These are phyloP conservation scores for Notolepis coatsorum DNA, from an alignment of 2,797 vertebrate genomes.

Conservation along the genomic window DNA sequence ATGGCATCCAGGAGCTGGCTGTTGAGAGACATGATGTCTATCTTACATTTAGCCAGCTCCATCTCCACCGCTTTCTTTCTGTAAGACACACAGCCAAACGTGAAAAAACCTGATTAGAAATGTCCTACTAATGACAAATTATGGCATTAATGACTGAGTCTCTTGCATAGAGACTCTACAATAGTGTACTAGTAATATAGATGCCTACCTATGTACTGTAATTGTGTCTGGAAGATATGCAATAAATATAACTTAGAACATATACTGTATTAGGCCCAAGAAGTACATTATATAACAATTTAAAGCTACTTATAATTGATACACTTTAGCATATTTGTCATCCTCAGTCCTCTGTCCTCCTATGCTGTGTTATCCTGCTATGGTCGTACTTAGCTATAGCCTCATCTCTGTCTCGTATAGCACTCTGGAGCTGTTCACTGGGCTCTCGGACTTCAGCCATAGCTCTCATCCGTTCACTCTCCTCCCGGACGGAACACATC, in stretches of 20 bases:
- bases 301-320: background rate
- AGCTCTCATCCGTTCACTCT: slow-evolving; percentile 85
- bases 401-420: slow-evolving; percentile 94
- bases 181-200: no score
- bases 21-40: slow-evolving; percentile 98
- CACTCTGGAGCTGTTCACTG: slow-evolving; percentile 91
- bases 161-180: background rate
- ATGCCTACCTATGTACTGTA: no score
- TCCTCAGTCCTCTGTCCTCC: no score
- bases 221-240: no score
- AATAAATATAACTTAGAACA: no score
- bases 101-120: background rate
- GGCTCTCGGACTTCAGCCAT: slow-evolving; percentile 88
- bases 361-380: background rate
- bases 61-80: slow-evolving; percentile 97
- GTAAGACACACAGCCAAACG: slow-evolving; percentile 29
- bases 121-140: no score
- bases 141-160: no score
- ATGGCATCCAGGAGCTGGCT: slow-evolving; percentile 97
- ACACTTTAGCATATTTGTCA: background rate
- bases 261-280: no score
- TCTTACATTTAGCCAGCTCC: slow-evolving; percentile 96
- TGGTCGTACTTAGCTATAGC: slow-evolving; percentile 92
- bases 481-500: slow-evolving; percentile 90
- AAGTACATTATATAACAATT: no score